phyloP scores from a whole-genome alignment of 2,797 vertebrate species.

The Pteronotus mesoamericanus region DNA sequence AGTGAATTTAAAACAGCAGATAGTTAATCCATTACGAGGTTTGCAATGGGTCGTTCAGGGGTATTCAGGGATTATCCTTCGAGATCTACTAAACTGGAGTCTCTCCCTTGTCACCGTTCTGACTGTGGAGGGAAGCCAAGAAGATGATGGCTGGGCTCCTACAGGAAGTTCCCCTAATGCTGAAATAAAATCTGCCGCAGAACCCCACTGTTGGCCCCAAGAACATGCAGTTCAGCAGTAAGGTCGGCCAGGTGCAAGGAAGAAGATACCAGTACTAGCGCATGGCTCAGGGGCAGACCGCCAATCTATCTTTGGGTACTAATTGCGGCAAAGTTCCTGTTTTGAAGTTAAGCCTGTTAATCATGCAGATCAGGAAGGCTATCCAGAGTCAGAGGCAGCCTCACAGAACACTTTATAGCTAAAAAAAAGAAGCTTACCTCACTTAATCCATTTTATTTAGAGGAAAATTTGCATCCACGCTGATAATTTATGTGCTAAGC shows the following conservation, averaged over 20 bases:
- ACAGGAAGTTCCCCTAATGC: not conserved
- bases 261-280: not conserved
- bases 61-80: not conserved
- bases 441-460: slow-evolving; percentile 69
- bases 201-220: not conserved
- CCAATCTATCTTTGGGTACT: slow-evolving; percentile 46
- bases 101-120: not conserved
- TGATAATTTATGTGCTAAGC: slow-evolving; percentile 60
- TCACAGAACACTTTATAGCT: slow-evolving; percentile 62
- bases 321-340: slow-evolving; percentile 55
- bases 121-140: not conserved
- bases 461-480: slow-evolving; percentile 68
- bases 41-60: not conserved
- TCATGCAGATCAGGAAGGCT: slow-evolving; percentile 54
- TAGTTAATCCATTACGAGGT: not conserved
- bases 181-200: not conserved
- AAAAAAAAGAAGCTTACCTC: slow-evolving; percentile 68
- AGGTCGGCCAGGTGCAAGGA: not conserved
- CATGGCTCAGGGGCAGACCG: not conserved
- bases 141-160: not conserved
- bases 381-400: slow-evolving; percentile 45
- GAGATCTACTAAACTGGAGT: not conserved
- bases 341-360: slow-evolving; percentile 58
- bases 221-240: not conserved
- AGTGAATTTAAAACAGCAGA: not conserved